Percentiles rank a stretch among this genome's conserved stretches.
These are phyloP conservation scores for Chaetophractus vellerosus DNA, from an alignment of 2,797 vertebrate genomes.

Conservation along the genomic window DNA sequence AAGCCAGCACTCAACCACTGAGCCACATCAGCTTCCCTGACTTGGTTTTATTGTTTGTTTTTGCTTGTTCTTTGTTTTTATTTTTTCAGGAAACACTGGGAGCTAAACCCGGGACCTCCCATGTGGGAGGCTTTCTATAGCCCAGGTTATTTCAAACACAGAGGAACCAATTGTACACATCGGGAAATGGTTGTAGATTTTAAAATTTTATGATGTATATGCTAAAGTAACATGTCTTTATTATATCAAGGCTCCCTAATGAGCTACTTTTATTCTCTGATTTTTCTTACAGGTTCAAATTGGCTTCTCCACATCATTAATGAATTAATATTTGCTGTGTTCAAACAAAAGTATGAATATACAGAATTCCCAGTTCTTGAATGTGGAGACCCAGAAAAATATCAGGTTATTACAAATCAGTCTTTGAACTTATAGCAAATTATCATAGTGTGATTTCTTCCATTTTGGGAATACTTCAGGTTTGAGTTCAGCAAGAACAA, in stretches of 20 bases:
- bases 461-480: not conserved
- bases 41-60: too few relatives aligned
- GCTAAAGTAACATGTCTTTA: not conserved
- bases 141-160: conserved; percentile 1
- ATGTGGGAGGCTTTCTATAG: not conserved
- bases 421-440: not conserved
- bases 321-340: conserved; percentile 83
- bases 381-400: conserved; percentile 87
- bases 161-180: not conserved
- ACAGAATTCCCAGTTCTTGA: conserved; percentile 87
- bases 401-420: conserved; percentile 86
- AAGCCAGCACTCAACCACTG: too few relatives aligned
- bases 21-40: too few relatives aligned
- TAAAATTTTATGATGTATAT: not conserved
- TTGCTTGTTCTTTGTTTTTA: too few relatives aligned
- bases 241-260: not conserved
- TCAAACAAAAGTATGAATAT: conserved; percentile 79
- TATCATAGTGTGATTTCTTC: conserved; percentile 10
- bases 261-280: conserved; percentile 68
- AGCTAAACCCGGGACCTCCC: too few relatives aligned
- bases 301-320: conserved; percentile 86
- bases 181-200: not conserved
- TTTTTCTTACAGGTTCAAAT: conserved; percentile 85
- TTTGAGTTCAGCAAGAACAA: not conserved
- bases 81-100: too few relatives aligned